Evolutionary conservation across 1,140 invertebrate species (phyloP).

Genomic region (Drosophila nigrodunni): DNA sequence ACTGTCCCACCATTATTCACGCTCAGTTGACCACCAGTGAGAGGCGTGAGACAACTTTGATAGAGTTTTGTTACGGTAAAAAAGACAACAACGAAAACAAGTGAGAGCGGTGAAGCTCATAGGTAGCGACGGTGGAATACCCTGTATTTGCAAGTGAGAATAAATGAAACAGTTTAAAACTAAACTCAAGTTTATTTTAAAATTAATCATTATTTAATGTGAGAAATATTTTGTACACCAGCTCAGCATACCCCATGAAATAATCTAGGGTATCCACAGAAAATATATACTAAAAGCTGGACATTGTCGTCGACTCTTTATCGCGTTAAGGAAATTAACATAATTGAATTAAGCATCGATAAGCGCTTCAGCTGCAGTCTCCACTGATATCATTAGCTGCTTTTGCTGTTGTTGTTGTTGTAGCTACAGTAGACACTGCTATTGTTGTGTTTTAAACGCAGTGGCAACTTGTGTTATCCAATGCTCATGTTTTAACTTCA

Average conservation of each 20-base stretch:
- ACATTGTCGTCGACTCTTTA: conserved; percentile 58
- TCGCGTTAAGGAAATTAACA: conserved; percentile 69
- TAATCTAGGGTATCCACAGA: conserved; percentile 18
- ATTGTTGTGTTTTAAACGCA: conserved; percentile 3
- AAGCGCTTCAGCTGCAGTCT: conserved; percentile 58
- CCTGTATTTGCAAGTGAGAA: neutral
- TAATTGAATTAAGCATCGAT: conserved; percentile 81
- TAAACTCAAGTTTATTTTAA: too few relatives aligned
- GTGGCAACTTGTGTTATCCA: conserved; percentile 34
- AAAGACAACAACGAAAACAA: conserved; percentile 8
- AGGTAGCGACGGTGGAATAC: neutral
- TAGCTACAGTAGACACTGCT: neutral
- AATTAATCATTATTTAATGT: too few relatives aligned
- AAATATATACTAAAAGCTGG: conserved; percentile 35
- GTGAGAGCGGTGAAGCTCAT: neutral
- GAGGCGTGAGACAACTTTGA: conserved; percentile 52
- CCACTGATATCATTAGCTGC: conserved; percentile 61
- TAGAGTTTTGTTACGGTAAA: conserved; percentile 61
- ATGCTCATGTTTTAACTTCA: conserved; percentile 72
- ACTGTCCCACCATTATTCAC: conserved; percentile 68
- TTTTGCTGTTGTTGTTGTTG: conserved; percentile 26
- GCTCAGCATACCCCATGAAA: conserved; percentile 30
- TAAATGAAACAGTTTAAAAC: neutral
- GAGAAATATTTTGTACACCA: neutral
- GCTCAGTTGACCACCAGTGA: conserved; percentile 81